phyloP scores from a whole-genome alignment of 2,888 invertebrate genomes.

The Malacosoma neustria region DNA sequence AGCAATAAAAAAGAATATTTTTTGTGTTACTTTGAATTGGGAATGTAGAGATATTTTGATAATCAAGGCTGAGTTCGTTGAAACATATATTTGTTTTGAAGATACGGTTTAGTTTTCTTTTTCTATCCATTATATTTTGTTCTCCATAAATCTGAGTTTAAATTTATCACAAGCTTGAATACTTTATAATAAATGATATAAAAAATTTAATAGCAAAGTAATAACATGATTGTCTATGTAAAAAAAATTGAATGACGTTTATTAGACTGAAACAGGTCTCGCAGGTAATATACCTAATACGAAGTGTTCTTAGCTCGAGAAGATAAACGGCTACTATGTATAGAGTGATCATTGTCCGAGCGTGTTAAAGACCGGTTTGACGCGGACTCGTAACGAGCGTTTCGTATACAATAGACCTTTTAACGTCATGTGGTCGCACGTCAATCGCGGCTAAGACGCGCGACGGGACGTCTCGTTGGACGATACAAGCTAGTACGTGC shows the following conservation, averaged over 20 bases:
- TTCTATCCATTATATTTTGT: no score
- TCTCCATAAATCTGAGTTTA: no score
- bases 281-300: slow-evolving; percentile 27
- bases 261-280: slow-evolving; percentile 25
- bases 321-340: slow-evolving; percentile 56
- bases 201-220: no score
- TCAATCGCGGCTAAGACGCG: slow-evolving; percentile 52
- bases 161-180: no score
- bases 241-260: slow-evolving; percentile 11
- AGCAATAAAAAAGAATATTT: no score
- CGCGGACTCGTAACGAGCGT: slow-evolving; percentile 59
- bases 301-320: slow-evolving; percentile 23
- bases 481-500: slow-evolving; percentile 32
- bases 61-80: no score
- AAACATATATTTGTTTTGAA: no score
- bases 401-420: slow-evolving; percentile 74
- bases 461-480: slow-evolving; percentile 17
- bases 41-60: no score
- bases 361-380: slow-evolving; percentile 71
- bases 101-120: no score
- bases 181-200: no score
- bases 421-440: slow-evolving; percentile 66
- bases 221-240: no score
- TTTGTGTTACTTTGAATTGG: no score
- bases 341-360: slow-evolving; percentile 67